phyloP scores from a whole-genome alignment of 2,113 vertebrate species.

The Galemys pyrenaicus region DNA sequence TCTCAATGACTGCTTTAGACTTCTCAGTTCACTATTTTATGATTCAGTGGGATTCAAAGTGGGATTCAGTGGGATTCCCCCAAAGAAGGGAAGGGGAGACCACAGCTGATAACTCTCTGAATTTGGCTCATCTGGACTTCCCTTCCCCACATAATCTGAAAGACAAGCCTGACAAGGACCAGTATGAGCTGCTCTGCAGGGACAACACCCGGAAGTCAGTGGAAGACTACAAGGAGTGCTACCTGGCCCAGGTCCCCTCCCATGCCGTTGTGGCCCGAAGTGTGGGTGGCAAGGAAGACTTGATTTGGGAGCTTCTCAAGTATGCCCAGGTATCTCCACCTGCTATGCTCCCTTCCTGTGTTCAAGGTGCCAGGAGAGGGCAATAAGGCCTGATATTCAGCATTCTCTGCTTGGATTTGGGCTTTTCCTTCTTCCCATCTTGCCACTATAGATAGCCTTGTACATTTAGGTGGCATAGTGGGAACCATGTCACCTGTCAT shows the following conservation, averaged over 20 bases:
- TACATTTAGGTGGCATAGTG: neutral
- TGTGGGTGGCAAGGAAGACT: constrained; percentile 76
- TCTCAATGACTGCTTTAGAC: neutral
- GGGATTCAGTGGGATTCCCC: too few species aligned
- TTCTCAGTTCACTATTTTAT: neutral
- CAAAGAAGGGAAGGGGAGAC: neutral
- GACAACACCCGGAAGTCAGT: constrained; percentile 86
- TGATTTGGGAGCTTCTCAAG: constrained; percentile 87
- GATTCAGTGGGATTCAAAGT: neutral
- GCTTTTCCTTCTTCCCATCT: too few species aligned
- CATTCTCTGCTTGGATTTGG: neutral
- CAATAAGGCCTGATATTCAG: neutral
- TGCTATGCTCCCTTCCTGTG: neutral
- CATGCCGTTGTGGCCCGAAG: constrained; percentile 91
- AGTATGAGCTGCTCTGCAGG: constrained; percentile 92
- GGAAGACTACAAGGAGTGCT: constrained; percentile 85
- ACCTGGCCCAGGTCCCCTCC: constrained; percentile 88
- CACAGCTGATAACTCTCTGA: neutral
- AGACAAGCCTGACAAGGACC: constrained; percentile 61
- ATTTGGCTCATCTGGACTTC: neutral
- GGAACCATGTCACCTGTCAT: neutral
- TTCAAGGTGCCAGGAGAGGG: too few species aligned
- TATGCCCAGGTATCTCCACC: constrained; percentile 82
- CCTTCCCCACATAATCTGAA: constrained; percentile 72
- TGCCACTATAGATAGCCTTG: neutral